phyloP scores from a whole-genome alignment of 1,140 invertebrate genomes.

The Frieseomelitta varia region DNA sequence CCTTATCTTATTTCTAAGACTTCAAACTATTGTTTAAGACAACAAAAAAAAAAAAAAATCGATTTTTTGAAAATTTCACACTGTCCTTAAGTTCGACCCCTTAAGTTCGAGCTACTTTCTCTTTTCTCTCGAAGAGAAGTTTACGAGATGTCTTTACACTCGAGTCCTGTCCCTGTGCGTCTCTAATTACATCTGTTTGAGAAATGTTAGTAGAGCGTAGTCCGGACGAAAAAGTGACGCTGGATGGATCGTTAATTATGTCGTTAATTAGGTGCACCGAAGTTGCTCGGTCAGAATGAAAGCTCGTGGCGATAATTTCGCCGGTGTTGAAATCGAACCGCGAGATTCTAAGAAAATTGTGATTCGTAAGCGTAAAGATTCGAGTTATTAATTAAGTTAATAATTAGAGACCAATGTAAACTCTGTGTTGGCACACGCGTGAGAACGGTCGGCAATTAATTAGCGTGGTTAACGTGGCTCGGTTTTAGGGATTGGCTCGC shows the following conservation, averaged over 20 bases:
- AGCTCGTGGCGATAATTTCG: slow-evolving; percentile 2
- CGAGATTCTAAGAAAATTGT: slow-evolving; percentile 12
- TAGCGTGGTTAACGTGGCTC: background rate
- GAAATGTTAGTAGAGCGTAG: slow-evolving; percentile 3
- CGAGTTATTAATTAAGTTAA: slow-evolving; percentile 42
- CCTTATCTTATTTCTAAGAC: too few species aligned
- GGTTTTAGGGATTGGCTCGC: background rate
- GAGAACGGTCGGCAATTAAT: slow-evolving; percentile 31
- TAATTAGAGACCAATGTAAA: slow-evolving; percentile 36
- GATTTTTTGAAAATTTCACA: too few species aligned
- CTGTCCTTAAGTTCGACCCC: too few species aligned
- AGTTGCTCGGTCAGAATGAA: slow-evolving; percentile 2
- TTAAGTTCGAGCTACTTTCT: background rate
- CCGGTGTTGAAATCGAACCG: background rate
- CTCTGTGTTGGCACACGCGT: background rate
- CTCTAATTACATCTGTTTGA: slow-evolving; percentile 17
- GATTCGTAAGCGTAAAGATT: slow-evolving; percentile 16
- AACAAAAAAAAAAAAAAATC: too few species aligned
- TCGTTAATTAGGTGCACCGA: slow-evolving; percentile 32
- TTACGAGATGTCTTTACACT: background rate
- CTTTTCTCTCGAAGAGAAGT: background rate
- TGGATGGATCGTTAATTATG: slow-evolving; percentile 35
- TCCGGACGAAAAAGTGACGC: background rate
- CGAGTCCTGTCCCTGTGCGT: background rate
- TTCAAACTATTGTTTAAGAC: too few species aligned